Conservation (phyloP, 2,888 invertebrate species). For the Corbicula japonica region DNA sequence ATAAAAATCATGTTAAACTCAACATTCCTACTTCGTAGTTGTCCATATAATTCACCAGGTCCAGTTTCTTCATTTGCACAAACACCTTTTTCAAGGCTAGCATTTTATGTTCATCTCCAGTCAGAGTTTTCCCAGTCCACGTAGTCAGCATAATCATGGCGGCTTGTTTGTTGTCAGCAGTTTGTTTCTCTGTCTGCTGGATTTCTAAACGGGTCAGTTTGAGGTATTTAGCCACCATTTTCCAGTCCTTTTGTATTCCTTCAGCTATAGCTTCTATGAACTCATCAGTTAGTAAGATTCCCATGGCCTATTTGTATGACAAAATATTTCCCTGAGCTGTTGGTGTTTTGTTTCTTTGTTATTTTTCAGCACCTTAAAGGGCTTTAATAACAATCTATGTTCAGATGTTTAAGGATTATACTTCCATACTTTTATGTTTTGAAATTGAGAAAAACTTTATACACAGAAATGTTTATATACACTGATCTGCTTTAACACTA, state of each 20-base stretch:
- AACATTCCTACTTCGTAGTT: conserved; percentile 37
- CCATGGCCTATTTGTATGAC: conserved; percentile 1
- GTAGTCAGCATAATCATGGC: conserved; percentile 36
- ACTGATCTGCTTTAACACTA: too few relatives aligned
- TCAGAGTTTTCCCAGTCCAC: conserved; percentile 30
- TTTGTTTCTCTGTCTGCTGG: conserved; percentile 35
- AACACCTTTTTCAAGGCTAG: conserved; percentile 36
- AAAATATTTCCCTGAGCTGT: too few relatives aligned
- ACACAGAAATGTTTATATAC: too few relatives aligned
- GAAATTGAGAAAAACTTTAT: too few relatives aligned
- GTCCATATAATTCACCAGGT: conserved; percentile 31
- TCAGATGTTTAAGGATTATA: too few relatives aligned
- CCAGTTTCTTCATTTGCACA: conserved; percentile 36
- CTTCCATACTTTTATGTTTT: too few relatives aligned
- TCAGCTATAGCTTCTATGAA: conserved; percentile 38
- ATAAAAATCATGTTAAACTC: conserved; percentile 23
- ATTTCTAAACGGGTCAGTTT: conserved; percentile 44
- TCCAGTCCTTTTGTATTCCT: conserved; percentile 44
- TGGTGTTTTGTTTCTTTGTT: too few relatives aligned
- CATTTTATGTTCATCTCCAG: conserved; percentile 51
- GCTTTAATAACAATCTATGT: too few relatives aligned
- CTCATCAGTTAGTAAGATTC: conserved; percentile 20
- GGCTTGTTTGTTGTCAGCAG: conserved; percentile 21
- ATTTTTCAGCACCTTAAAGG: too few relatives aligned
- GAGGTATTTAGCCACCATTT: conserved; percentile 38